A percentile compares a stretch with the other conserved stretches of the same genome.
These are phyloP conservation scores for Chrysemys picta DNA, from an alignment of 2,113 vertebrate genomes.

Conservation along the genomic window DNA sequence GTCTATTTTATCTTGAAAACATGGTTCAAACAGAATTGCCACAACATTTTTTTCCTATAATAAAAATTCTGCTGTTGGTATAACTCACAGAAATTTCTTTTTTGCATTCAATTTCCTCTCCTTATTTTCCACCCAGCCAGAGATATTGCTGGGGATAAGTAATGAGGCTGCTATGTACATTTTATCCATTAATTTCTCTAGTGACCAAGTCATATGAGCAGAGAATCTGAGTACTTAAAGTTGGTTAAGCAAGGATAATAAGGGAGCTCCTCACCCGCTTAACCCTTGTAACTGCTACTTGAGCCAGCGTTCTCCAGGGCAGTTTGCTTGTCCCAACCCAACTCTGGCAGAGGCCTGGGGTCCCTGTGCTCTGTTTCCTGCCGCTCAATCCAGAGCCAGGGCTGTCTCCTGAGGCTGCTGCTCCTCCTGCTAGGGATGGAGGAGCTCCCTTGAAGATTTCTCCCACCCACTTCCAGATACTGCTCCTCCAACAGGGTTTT, in stretches of 20 bases:
- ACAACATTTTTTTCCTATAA: background rate
- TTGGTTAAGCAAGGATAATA: background rate
- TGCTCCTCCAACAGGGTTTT: background rate
- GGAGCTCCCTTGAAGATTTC: background rate
- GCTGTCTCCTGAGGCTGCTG: background rate
- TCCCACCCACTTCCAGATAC: background rate
- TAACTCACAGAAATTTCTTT: background rate
- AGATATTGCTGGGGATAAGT: background rate
- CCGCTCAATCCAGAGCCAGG: background rate
- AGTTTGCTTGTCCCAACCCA: background rate
- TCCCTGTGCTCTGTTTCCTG: background rate
- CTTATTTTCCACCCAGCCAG: background rate
- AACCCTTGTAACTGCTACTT: background rate
- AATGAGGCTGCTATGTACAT: background rate
- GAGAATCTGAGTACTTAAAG: background rate
- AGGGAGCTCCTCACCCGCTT: background rate
- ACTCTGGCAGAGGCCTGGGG: fast-evolving
- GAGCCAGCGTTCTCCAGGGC: background rate
- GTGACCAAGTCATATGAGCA: background rate
- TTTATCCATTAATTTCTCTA: background rate
- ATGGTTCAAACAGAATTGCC: background rate
- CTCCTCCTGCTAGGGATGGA: background rate
- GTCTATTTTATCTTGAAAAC: background rate
- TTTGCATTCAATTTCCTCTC: background rate
- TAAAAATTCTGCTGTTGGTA: background rate